Evolutionary conservation across 2,113 vertebrate species (phyloP), one percentile per base, ranked within the genome.

Genomic region (Piprites chloris): DNA sequence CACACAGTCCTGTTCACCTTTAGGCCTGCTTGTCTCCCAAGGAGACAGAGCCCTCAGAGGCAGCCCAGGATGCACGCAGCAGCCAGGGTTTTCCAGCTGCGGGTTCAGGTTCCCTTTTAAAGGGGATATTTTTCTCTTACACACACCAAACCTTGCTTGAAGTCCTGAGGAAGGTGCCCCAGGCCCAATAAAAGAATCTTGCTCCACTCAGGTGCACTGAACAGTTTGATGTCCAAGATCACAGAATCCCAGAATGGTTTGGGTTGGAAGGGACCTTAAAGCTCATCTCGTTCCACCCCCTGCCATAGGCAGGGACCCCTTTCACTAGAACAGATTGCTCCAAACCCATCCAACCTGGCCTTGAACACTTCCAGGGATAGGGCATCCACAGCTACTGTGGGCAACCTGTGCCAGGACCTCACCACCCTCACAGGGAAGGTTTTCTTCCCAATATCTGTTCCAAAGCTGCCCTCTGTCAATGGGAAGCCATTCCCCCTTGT

Each of bases 1-100:
- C 8, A 6, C 37, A 0, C 17, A 3, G 1, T 3, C 42, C 37
- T 0, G 0, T 3, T 15, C 4, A 7, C 18, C 35, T 14, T 23
- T 0, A 0, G 11, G 9, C 15, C n/a, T 27, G 41, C 21, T 2
- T 46, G 5, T 28, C 35, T 21, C 49, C 4, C 11, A 5, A 32
- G 37, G 50, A 62, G 23, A 3, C 30, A 16, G 21, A 72, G 62
- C 52, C 66, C 47, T 58, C 11, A 26, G 56, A 47, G 32, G 39
- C 55, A 77, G 75, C n/a, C 33, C 16, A 5, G 47, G 67, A 26
- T 4, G 20, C 18, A 9, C n/a, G 11, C 1, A 2, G 63, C 63
- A 49, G 73, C 28, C 14, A 6, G 9, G 35, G 49, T 33, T 28
- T 3, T 6, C 77, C 78, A 63, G 47, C 53, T 26, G 42, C 24